Evolutionary conservation across 2,113 vertebrate genomes (phyloP).

Genomic region (Dasyprocta punctata): DNA sequence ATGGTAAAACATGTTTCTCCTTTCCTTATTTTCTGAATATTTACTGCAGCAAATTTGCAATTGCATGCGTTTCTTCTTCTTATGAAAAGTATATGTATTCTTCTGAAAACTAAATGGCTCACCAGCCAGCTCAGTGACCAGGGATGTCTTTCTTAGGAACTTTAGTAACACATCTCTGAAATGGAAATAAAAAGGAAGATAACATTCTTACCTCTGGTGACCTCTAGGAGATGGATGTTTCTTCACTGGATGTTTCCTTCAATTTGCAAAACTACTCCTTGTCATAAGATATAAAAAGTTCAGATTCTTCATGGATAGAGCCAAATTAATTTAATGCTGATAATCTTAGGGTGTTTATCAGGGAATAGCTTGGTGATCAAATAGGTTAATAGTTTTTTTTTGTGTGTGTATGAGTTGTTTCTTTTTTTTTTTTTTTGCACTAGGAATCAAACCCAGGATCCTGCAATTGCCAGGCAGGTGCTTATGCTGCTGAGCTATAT

Average conservation of each 20-base stretch:
- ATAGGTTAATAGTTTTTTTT: too few species aligned
- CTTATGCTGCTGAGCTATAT: too few species aligned
- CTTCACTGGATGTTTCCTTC: not conserved
- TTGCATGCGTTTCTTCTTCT: not conserved
- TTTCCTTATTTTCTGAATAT: not conserved
- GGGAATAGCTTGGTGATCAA: not conserved
- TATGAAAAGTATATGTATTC: not conserved
- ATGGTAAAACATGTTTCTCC: not conserved
- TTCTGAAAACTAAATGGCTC: not conserved
- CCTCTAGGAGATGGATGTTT: not conserved
- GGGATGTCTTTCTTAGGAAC: not conserved
- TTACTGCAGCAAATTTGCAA: not conserved
- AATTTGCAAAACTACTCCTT: not conserved
- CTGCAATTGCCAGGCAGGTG: too few species aligned
- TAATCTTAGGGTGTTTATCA: not conserved
- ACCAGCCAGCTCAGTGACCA: not conserved
- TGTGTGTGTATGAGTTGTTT: too few species aligned
- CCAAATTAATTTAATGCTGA: not conserved
- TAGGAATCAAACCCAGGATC: too few species aligned
- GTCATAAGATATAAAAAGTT: not conserved
- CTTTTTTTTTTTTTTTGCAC: too few species aligned
- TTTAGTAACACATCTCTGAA: not conserved
- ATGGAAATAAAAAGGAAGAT: not conserved
- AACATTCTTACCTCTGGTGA: not conserved
- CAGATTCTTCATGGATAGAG: not conserved